phyloP scores from a whole-genome alignment of 2,113 vertebrate genomes.

The Zosterops hypoxanthus region DNA sequence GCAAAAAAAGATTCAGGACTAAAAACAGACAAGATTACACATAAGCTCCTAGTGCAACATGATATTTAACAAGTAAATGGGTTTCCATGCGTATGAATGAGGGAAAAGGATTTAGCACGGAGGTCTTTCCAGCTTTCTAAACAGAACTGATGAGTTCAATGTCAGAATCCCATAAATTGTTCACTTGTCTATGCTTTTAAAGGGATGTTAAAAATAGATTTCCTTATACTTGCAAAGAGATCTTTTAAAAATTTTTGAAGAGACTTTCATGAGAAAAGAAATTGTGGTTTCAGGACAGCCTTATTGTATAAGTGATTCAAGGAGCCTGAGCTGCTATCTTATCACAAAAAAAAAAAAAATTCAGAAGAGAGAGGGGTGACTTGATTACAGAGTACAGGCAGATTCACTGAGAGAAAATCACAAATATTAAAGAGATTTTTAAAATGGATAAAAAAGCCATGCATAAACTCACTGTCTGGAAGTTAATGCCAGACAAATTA shows the following conservation, averaged over 20 bases:
- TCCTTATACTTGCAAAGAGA: background rate
- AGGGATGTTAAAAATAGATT: background rate
- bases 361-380: background rate
- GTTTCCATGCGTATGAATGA: background rate
- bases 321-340: background rate
- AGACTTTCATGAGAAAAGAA: background rate
- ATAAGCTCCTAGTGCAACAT: background rate
- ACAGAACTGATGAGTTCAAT: background rate
- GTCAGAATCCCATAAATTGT: background rate
- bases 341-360: background rate
- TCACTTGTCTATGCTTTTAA: background rate
- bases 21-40: background rate
- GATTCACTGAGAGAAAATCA: background rate
- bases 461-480: background rate
- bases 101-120: background rate
- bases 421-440: background rate
- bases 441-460: background rate
- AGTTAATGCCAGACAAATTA: constrained; percentile 17
- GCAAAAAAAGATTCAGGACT: background rate
- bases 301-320: background rate
- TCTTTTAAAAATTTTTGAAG: background rate
- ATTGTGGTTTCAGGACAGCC: background rate
- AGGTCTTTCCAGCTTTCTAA: background rate
- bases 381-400: background rate
- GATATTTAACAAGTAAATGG: background rate